Evolutionary conservation across 2,888 invertebrate genomes (phyloP), one percentile per base, ranked within the genome.

Genomic region (Nomada flava): DNA sequence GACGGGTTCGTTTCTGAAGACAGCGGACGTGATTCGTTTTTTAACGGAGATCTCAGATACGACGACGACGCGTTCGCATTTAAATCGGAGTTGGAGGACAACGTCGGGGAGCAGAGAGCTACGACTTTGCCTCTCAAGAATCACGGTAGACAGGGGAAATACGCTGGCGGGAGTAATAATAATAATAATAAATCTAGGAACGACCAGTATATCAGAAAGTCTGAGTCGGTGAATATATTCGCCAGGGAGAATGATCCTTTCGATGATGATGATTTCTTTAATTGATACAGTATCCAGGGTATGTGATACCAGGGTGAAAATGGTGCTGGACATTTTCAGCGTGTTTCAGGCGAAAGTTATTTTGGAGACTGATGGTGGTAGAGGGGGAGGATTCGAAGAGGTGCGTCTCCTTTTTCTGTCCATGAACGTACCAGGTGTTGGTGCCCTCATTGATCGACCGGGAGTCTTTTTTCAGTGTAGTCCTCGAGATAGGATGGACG

Each of bases 171-270:
- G 73, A 92, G 94, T 94, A 26, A 95, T 94, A 57, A 92, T 93
- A 20, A 91, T 93, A 83, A 92, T 93, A 20, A 91, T 93, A 92
- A 95, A 82, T 85, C 94, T 83, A 90, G 94, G 78, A 93, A 94
- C 4, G 96, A 96, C 82, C 95, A 95, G 74, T 95, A 96, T 90
- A 96, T 98, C 65, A 97, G 97, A 91, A 98, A 98, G 93, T 98
- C 98, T 0, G 98, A 98, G 92, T 98, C 98, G 4, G 96, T 98
- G 11, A 98, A 98, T 93, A 98, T 98, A 89, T 98, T 98, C 94
- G 96, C 96, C 5, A 95, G 97, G 69, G 97, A 97, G 91, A 96
- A 95, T 63, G 98, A 98, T 94, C 98, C 98, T 1, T 98, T 98
- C 91, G 98, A 98, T 88, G 97, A 97, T 72, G 97, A 97, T 89